Conservation (phyloP, 2,797 vertebrate genomes). For the Danio choprae region DNA sequence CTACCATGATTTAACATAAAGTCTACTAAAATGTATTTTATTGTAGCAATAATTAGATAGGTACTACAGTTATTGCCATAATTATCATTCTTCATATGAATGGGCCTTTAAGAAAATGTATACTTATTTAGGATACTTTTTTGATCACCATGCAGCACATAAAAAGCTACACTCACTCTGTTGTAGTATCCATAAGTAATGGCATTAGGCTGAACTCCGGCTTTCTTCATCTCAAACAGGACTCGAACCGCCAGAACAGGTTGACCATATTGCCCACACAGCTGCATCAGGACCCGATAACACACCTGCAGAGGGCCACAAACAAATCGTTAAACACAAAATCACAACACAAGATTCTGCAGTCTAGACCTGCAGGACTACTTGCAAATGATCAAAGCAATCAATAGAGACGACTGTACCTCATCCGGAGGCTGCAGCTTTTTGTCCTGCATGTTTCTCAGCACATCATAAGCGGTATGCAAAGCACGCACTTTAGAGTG, state of each 20-base stretch:
- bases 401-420: slow-evolving; percentile 74
- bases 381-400: background rate
- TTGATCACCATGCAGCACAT: background rate
- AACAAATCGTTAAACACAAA: background rate
- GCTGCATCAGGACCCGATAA: slow-evolving; percentile 96
- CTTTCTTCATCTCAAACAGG: slow-evolving; percentile 98
- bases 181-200: slow-evolving; percentile 99
- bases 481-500: slow-evolving; percentile 96
- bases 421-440: slow-evolving; percentile 96
- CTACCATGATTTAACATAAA: too few species aligned
- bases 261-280: slow-evolving; percentile 97
- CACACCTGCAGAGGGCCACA: slow-evolving; percentile 82
- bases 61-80: too few species aligned
- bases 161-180: slow-evolving; percentile 78
- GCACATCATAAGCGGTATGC: slow-evolving; percentile 91
- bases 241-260: slow-evolving; percentile 95
- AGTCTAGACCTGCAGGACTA: slow-evolving; percentile 3
- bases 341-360: slow-evolving; percentile 10
- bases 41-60: too few species aligned
- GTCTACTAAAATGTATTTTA: too few species aligned
- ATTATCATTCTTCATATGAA: too few species aligned
- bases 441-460: slow-evolving; percentile 95
- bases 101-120: background rate
- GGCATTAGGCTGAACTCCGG: slow-evolving; percentile 95
- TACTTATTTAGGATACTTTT: slow-evolving; percentile 1